Conservation (phyloP, 1,140 invertebrate species). For the Pseudomyrmex cubaensis region DNA sequence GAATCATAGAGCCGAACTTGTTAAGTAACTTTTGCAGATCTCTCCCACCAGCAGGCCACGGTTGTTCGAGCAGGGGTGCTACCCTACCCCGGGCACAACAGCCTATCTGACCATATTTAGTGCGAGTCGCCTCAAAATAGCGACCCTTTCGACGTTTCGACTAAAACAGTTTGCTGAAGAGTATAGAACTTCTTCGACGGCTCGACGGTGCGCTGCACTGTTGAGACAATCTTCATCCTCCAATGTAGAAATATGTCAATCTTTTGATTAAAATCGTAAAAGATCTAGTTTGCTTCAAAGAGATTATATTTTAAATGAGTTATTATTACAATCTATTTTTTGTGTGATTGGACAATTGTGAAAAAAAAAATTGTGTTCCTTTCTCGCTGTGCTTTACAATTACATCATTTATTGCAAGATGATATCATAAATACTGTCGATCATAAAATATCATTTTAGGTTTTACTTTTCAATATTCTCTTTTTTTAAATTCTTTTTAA, state of each 20-base stretch:
- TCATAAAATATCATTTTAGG: too few relatives aligned
- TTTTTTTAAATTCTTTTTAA: too few relatives aligned
- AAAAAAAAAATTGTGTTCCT: too few relatives aligned
- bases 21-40: constrained; percentile 83
- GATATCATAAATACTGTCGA: too few relatives aligned
- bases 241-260: constrained; percentile 16
- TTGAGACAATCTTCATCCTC: constrained; percentile 2
- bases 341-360: not conserved
- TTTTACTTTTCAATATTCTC: too few relatives aligned
- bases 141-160: constrained; percentile 79
- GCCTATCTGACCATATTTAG: constrained; percentile 85
- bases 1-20: constrained; percentile 82
- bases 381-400: too few relatives aligned
- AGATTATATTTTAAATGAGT: constrained; percentile 27
- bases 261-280: constrained; percentile 64
- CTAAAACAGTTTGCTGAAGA: constrained; percentile 80
- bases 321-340: not conserved
- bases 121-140: constrained; percentile 82
- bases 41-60: constrained; percentile 77
- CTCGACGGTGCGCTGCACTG: not conserved
- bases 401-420: too few relatives aligned
- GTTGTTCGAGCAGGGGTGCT: constrained; percentile 77
- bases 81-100: constrained; percentile 77
- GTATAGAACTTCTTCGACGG: constrained; percentile 35
- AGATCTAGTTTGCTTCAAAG: not conserved